These are phyloP conservation scores for Mystacides longicornis DNA, from an alignment of 2,888 invertebrate species.

Conservation along the genomic window DNA sequence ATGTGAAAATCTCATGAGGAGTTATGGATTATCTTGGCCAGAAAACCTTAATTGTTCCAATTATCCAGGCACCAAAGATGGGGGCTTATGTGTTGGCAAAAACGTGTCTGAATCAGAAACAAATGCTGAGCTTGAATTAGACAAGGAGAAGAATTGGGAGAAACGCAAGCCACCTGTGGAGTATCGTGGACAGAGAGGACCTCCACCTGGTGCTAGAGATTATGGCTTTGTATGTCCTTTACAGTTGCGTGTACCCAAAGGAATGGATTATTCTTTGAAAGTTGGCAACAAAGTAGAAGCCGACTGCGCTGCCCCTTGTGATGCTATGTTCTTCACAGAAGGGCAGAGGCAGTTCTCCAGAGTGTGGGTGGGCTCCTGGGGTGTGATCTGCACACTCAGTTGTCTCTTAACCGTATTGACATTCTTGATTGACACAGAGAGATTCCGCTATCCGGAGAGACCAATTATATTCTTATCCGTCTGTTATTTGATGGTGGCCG, in stretches of 20 bases:
- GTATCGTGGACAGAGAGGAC: slow-evolving; percentile 14
- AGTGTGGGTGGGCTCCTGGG: slow-evolving; percentile 92
- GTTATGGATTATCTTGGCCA: slow-evolving; percentile 86
- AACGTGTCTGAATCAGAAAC: slow-evolving; percentile 41
- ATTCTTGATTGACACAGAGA: slow-evolving; percentile 87
- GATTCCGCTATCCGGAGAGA: slow-evolving; percentile 96
- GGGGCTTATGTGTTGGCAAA: slow-evolving; percentile 73
- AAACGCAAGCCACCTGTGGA: slow-evolving; percentile 14
- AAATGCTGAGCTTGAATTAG: slow-evolving; percentile 24
- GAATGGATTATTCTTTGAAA: slow-evolving; percentile 73
- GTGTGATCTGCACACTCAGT: slow-evolving; percentile 79
- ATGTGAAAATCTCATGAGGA: slow-evolving; percentile 81
- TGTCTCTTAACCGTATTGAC: slow-evolving; percentile 90
- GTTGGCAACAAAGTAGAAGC: slow-evolving; percentile 66
- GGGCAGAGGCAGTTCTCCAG: slow-evolving; percentile 75
- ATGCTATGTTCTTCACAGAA: slow-evolving; percentile 84
- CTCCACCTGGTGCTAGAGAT: slow-evolving; percentile 52
- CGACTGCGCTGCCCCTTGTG: slow-evolving; percentile 87
- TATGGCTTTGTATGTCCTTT: slow-evolving; percentile 83
- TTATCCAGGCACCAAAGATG: slow-evolving; percentile 67
- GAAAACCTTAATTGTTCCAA: slow-evolving; percentile 79
- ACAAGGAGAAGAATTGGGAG: slow-evolving; percentile 16
- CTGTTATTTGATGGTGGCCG: slow-evolving; percentile 91
- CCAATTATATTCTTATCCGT: slow-evolving; percentile 95
- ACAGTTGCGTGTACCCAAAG: slow-evolving; percentile 75